phyloP scores from a whole-genome alignment of 2,113 vertebrate genomes.

The Phrynosoma platyrhinos region DNA sequence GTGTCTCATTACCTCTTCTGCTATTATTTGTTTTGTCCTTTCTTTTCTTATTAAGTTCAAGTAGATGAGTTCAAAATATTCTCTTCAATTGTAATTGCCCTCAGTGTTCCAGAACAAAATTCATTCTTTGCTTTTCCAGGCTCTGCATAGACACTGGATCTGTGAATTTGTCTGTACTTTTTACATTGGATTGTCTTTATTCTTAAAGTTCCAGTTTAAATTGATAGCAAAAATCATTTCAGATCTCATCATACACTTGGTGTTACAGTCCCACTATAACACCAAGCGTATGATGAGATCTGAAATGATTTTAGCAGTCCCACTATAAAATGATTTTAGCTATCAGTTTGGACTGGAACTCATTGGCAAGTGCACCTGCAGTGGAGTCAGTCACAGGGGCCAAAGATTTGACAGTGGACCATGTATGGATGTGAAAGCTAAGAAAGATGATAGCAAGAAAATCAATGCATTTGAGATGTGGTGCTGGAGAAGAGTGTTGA shows the following conservation, averaged over 20 bases:
- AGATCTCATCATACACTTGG: too few species aligned
- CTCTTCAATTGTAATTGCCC: neutral
- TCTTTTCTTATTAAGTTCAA: neutral
- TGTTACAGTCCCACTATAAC: slow-evolving; percentile 9
- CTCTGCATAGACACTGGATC: too few species aligned
- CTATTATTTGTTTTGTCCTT: neutral
- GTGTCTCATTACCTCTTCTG: neutral
- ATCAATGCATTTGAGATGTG: too few species aligned
- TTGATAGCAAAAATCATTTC: too few species aligned
- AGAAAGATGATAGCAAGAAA: too few species aligned
- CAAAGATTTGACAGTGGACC: neutral
- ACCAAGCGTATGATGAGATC: slow-evolving; percentile 36
- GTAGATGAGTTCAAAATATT: neutral
- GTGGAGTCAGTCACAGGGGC: neutral
- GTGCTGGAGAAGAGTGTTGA: too few species aligned
- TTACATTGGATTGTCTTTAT: slow-evolving; percentile 50
- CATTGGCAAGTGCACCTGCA: neutral
- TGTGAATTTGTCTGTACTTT: neutral
- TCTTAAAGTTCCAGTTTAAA: slow-evolving; percentile 15
- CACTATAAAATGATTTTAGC: neutral
- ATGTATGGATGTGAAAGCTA: neutral
- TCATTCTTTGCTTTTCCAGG: too few species aligned
- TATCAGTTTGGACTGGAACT: neutral
- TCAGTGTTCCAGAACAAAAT: neutral
- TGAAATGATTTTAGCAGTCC: neutral